phyloP scores from a whole-genome alignment of 2,797 vertebrate species.

The Pygocentrus nattereri region DNA sequence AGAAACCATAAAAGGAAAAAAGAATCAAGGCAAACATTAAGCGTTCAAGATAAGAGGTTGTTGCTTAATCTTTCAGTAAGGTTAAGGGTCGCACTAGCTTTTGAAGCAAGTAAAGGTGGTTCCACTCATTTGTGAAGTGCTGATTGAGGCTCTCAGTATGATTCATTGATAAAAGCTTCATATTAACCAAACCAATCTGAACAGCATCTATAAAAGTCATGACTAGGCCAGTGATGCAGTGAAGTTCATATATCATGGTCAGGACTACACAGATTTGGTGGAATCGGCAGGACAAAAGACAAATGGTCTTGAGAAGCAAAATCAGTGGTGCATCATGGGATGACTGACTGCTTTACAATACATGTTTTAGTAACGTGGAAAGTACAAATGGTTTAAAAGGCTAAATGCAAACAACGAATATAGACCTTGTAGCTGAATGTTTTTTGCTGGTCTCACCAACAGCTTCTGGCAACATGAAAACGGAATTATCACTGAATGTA shows the following conservation, averaged over 20 bases:
- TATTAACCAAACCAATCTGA: conserved; percentile 65
- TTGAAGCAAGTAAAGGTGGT: conserved; percentile 61
- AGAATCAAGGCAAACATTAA: conserved; percentile 69
- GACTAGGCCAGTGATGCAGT: conserved; percentile 58
- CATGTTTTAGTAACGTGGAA: conserved; percentile 77
- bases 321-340: conserved; percentile 67
- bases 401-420: conserved; percentile 80
- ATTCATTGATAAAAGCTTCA: conserved; percentile 49
- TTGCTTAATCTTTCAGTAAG: conserved; percentile 73
- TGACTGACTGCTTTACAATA: conserved; percentile 80
- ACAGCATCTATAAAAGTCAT: conserved; percentile 57
- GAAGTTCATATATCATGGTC: conserved; percentile 59
- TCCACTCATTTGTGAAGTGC: conserved; percentile 64
- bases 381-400: conserved; percentile 75
- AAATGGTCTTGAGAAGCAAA: conserved; percentile 66
- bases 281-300: conserved; percentile 55
- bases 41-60: conserved; percentile 70
- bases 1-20: conserved; percentile 76
- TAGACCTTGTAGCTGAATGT: conserved; percentile 86
- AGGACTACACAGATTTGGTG: conserved; percentile 65
- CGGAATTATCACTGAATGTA: conserved; percentile 89
- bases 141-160: conserved; percentile 58
- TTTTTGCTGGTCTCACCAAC: conserved; percentile 86
- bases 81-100: conserved; percentile 60
- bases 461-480: conserved; percentile 86